Percentiles rank a stretch among this genome's conserved stretches.
These are phyloP conservation scores for Asteroscopus sphinx DNA, from an alignment of 2,888 invertebrate species.

Conservation along the genomic window DNA sequence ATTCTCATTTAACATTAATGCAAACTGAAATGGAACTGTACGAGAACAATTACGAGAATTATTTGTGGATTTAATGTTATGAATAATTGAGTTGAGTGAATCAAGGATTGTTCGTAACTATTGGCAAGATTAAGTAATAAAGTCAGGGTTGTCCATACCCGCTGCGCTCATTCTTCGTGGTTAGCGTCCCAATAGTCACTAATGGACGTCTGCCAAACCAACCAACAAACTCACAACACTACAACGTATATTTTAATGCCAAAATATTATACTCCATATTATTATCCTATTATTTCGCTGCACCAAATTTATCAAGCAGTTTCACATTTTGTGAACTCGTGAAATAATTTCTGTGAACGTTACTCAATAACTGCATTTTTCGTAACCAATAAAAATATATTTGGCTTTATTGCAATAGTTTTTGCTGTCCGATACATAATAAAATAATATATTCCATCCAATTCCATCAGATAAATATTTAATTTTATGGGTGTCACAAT, in stretches of 20 bases:
- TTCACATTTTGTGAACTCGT: constrained; percentile 18
- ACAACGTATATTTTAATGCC: constrained; percentile 70
- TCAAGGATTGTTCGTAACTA: constrained; percentile 26
- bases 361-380: constrained; percentile 33
- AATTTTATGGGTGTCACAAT: constrained; percentile 27
- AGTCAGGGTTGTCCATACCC: constrained; percentile 22
- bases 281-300: constrained; percentile 42
- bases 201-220: constrained; percentile 77
- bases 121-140: constrained; percentile 29
- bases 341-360: constrained; percentile 17
- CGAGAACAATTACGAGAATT: constrained; percentile 8
- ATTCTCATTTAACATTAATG: constrained; percentile 23
- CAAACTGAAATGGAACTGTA: constrained; percentile 25
- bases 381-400: constrained; percentile 30
- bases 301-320: constrained; percentile 29
- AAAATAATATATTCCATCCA: too few species aligned
- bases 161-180: constrained; percentile 20
- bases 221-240: constrained; percentile 64
- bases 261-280: constrained; percentile 56
- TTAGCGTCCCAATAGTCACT: constrained; percentile 64
- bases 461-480: constrained; percentile 31
- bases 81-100: constrained; percentile 26
- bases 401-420: constrained; percentile 16
- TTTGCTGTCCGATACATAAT: constrained; percentile 3
- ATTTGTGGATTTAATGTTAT: constrained; percentile 16